phyloP scores from a whole-genome alignment of 2,797 vertebrate genomes.

The Gorsachius magnificus region DNA sequence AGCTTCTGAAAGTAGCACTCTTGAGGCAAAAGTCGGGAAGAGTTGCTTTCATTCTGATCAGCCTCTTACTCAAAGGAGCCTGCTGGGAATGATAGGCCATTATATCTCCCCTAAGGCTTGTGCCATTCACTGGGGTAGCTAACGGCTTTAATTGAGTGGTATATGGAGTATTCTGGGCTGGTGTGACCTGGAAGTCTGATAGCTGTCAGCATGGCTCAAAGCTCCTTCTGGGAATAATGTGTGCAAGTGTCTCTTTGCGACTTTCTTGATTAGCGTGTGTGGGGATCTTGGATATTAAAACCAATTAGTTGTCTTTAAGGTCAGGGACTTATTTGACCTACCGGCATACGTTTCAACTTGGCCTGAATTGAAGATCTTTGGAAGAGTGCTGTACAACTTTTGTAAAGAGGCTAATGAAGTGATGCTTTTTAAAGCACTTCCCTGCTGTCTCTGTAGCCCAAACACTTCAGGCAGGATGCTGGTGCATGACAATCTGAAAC shows the following conservation, averaged over 20 bases:
- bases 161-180: background rate
- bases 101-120: background rate
- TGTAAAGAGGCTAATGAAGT: slow-evolving; percentile 33
- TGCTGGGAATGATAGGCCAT: slow-evolving; percentile 8
- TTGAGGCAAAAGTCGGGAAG: background rate
- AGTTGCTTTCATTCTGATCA: background rate
- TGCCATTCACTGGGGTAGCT: background rate
- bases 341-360: background rate
- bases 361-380: slow-evolving; percentile 36
- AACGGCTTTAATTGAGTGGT: slow-evolving; percentile 13
- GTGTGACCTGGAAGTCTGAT: slow-evolving; percentile 35
- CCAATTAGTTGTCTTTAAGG: slow-evolving; percentile 42
- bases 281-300: slow-evolving; percentile 30
- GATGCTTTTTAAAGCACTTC: slow-evolving; percentile 51
- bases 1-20: background rate
- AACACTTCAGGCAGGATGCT: background rate
- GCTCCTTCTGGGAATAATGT: background rate
- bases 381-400: background rate
- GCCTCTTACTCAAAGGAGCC: background rate
- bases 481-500: background rate
- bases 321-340: slow-evolving; percentile 27
- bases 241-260: background rate
- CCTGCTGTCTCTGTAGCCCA: slow-evolving; percentile 11
- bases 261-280: background rate
- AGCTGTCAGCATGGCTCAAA: slow-evolving; percentile 27